phyloP scores from a whole-genome alignment of 2,888 invertebrate genomes.

The Alentia gelatinosa region DNA sequence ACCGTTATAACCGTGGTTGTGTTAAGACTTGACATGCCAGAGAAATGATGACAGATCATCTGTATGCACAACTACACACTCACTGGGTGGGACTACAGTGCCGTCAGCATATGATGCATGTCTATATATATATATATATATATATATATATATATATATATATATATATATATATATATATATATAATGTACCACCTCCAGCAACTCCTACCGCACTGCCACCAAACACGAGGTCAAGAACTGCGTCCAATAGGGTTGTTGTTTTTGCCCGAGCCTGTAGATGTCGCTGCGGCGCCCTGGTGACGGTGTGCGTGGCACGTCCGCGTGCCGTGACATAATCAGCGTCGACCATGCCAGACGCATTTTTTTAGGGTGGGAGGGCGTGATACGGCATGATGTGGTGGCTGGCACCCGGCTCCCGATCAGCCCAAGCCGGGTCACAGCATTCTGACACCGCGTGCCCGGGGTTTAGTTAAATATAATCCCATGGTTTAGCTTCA shows the following conservation, averaged over 20 bases:
- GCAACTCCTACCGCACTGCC: too few relatives aligned
- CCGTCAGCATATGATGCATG: too few relatives aligned
- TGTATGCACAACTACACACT: not conserved
- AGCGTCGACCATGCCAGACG: not conserved
- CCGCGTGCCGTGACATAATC: slow-evolving; percentile 39
- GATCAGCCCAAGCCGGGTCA: not conserved
- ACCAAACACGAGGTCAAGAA: not conserved
- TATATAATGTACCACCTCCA: too few relatives aligned
- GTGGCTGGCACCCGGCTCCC: not conserved
- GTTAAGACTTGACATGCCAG: not conserved
- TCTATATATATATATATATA: too few relatives aligned
- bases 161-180: too few relatives aligned
- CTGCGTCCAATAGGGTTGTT: not conserved
- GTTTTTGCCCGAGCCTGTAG: slow-evolving; percentile 26
- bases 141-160: too few relatives aligned
- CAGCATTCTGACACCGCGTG: too few relatives aligned
- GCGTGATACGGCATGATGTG: slow-evolving; percentile 7
- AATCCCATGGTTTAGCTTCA: too few relatives aligned
- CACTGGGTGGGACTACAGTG: too few relatives aligned
- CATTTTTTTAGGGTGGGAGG: not conserved
- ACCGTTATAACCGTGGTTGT: too few relatives aligned
- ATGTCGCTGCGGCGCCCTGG: not conserved
- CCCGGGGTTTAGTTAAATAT: too few relatives aligned
- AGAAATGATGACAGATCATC: not conserved
- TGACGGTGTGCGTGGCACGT: slow-evolving; percentile 27